Base-by-base conservation (phyloP, 1,140 invertebrate genomes). In the Tachypleus tridentatus region DNA sequence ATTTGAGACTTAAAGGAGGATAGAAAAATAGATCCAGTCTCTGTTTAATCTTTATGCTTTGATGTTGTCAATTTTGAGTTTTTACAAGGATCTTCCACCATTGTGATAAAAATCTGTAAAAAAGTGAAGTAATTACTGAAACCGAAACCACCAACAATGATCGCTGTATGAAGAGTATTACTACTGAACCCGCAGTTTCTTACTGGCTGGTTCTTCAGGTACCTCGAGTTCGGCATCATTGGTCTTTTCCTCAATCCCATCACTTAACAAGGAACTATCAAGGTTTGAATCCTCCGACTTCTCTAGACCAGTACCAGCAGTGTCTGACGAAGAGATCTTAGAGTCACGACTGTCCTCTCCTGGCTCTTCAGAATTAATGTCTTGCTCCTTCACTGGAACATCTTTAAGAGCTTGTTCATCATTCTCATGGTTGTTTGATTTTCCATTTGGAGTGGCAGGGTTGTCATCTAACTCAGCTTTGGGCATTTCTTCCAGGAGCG, bases 401-500 rank as follows among this genome's bases (percentile, higher is more conserved):
- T 29, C 29, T 29, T 0, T 29, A 29, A 29, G 29, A 49, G 52
- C 54, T 53, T 67, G 65, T 5, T 67, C 65, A 48, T 62, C 65
- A 57, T 67, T 67, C 48, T 67, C 65, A 8, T 54, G 8, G 53
- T 8, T n/a, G n/a, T 54, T 54, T 9, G 8, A 9, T 9, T 9
- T n/a, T 54, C 8, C 53, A 9, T 8, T n/a, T 7, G 65, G 61
- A 3, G 8, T 29, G 6, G 56, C 58, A 9, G 11, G 3, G 3
- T 51, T 52, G 29, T 11, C 62, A 29, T 29, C 0, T 29, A 29
- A 29, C 6, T 67, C 64, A 4, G 58, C 49, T 51, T 69, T 77
- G 4, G 86, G 89, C 76, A 89, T 86, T 67, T 85, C 84, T 67
- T 88, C 86, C 47, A 94, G 79, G 64, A 93, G 77, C 72, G 89